These are phyloP conservation scores for Drosophila kurseongensis DNA, from an alignment of 1,140 invertebrate species.

Conservation along the genomic window DNA sequence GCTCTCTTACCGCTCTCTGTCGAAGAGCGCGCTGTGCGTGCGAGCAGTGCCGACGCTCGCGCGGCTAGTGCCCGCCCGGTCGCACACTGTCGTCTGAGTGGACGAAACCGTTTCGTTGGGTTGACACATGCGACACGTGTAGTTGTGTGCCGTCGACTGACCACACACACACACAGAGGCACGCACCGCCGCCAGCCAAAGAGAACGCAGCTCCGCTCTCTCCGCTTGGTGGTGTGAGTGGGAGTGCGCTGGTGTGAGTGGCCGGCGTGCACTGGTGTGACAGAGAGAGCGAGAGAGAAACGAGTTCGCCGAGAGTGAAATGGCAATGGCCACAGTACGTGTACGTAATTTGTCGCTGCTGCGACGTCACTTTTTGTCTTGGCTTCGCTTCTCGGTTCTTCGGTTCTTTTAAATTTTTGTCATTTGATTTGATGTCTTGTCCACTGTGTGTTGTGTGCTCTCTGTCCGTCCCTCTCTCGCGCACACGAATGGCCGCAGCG, in stretches of 20 bases:
- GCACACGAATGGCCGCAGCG: conserved; percentile 51
- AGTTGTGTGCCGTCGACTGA: conserved; percentile 52
- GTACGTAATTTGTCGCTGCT: conserved; percentile 58
- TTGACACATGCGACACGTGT: conserved; percentile 75
- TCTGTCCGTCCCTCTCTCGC: conserved; percentile 66
- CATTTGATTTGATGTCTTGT: conserved; percentile 81
- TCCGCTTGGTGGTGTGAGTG: conserved; percentile 19
- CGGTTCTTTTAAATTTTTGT: conserved; percentile 73
- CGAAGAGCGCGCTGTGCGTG: conserved; percentile 16
- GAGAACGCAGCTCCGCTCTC: conserved; percentile 40
- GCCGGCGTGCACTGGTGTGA: conserved; percentile 56
- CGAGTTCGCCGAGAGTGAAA: conserved; percentile 63
- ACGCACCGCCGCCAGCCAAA: conserved; percentile 68
- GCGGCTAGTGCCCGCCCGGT: conserved; percentile 47
- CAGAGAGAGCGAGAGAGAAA: conserved; percentile 65
- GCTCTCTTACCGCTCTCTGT: conserved; percentile 12
- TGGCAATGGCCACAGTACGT: conserved; percentile 62
- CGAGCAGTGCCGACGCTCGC: conserved; percentile 20
- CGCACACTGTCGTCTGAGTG: conserved; percentile 74
- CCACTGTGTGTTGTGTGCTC: conserved; percentile 43
- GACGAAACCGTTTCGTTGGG: conserved; percentile 62
- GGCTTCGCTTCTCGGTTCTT: conserved; percentile 24
- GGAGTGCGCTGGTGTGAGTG: conserved; percentile 14
- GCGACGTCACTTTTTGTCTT: conserved; percentile 44
- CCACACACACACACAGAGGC: conserved; percentile 38